A percentile compares a stretch with the other conserved stretches of the same genome.
These are phyloP conservation scores for Terebella lapidaria DNA, from an alignment of 2,888 invertebrate species.

Conservation along the genomic window DNA sequence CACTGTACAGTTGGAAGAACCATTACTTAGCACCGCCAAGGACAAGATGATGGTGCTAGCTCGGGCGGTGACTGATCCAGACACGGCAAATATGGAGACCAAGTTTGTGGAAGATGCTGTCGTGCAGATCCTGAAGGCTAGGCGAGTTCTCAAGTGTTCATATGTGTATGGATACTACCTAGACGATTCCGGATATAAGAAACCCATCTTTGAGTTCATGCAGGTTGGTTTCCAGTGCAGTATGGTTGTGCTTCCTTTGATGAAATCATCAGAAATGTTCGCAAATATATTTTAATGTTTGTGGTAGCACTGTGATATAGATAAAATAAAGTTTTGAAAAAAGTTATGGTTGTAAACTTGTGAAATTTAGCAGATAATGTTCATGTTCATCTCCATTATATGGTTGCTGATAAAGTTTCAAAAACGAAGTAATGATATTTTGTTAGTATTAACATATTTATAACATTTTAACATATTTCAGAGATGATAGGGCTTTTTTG, in stretches of 20 bases:
- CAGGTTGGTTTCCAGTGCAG: slow-evolving; percentile 61
- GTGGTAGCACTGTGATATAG: too few relatives aligned
- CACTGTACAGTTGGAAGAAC: slow-evolving; percentile 60
- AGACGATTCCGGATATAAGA: slow-evolving; percentile 63
- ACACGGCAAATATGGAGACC: slow-evolving; percentile 48
- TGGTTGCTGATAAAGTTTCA: too few relatives aligned
- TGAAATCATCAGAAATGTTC: neutral
- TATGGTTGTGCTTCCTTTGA: too few relatives aligned
- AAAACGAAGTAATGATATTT: too few relatives aligned
- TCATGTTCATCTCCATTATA: too few relatives aligned
- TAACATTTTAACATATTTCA: too few relatives aligned
- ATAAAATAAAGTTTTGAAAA: neutral
- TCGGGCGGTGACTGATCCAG: slow-evolving; percentile 53
- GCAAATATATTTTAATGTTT: neutral
- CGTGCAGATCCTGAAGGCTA: slow-evolving; percentile 62
- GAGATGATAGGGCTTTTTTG: too few relatives aligned
- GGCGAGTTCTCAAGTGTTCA: slow-evolving; percentile 64
- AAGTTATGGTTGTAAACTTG: neutral
- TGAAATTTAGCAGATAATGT: neutral
- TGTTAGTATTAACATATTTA: too few relatives aligned
- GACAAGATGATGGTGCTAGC: slow-evolving; percentile 64
- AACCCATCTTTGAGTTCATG: slow-evolving; percentile 67
- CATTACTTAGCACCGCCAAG: slow-evolving; percentile 59
- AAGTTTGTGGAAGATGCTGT: slow-evolving; percentile 65
- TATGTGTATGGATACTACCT: slow-evolving; percentile 68